Conservation (phyloP, 2,113 vertebrate genomes). For the Verasper variegatus region DNA sequence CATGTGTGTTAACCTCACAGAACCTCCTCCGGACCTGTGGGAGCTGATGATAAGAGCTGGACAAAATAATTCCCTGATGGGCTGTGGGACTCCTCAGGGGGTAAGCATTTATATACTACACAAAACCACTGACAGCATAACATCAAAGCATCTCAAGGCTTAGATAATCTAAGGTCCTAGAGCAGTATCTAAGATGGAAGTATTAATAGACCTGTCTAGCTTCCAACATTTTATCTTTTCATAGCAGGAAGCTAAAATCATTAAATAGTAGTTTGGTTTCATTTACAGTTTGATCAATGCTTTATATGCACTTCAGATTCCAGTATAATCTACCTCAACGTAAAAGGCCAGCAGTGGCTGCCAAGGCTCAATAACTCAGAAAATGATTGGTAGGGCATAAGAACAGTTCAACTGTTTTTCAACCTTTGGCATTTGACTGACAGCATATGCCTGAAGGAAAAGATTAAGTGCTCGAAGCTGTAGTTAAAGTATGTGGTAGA, state of each 20-base stretch:
- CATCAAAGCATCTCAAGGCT: not conserved
- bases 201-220: too few relatives aligned
- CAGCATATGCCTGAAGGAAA: not conserved
- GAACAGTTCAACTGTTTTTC: too few relatives aligned
- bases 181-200: not conserved
- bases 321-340: too few relatives aligned
- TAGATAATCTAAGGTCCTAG: not conserved
- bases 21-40: conserved; percentile 82
- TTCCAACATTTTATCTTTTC: too few relatives aligned
- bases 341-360: too few relatives aligned
- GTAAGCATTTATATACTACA: conserved; percentile 61
- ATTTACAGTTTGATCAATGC: too few relatives aligned
- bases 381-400: too few relatives aligned
- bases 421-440: too few relatives aligned
- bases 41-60: conserved; percentile 80
- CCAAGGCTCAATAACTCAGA: too few relatives aligned
- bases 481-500: not conserved
- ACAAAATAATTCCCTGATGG: conserved; percentile 83
- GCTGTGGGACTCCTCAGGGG: conserved; percentile 83
- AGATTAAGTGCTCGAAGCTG: not conserved
- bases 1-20: conserved; percentile 73
- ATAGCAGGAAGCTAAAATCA: too few relatives aligned
- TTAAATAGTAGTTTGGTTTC: too few relatives aligned
- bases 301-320: not conserved
- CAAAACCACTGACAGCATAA: not conserved